Conservation (phyloP, 2,888 invertebrate species). For the Disparrhopalites patrizii region DNA sequence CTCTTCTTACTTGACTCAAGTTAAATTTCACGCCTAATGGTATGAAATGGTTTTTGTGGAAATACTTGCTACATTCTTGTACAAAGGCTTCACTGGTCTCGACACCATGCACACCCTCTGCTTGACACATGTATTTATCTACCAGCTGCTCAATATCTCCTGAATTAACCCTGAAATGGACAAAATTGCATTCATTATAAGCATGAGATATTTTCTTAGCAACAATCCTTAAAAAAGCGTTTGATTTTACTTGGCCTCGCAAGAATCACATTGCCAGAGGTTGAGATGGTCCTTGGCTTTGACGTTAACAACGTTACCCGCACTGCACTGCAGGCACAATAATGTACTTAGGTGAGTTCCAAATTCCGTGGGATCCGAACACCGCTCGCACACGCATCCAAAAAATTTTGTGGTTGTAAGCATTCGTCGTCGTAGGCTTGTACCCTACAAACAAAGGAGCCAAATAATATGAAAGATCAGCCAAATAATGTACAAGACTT, state of each 20-base stretch:
- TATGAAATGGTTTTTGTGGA: constrained; percentile 41
- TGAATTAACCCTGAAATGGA: constrained; percentile 23
- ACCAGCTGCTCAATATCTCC: constrained; percentile 32
- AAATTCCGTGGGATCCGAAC: constrained; percentile 36
- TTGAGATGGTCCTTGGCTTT: constrained; percentile 31
- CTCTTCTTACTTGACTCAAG: constrained; percentile 40
- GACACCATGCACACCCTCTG: constrained; percentile 33
- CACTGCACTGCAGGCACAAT: constrained; percentile 35
- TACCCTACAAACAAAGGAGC: constrained; percentile 25
- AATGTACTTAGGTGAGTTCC: constrained; percentile 35
- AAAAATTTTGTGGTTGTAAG: constrained; percentile 42
- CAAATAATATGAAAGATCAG: neutral
- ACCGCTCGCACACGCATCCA: constrained; percentile 40
- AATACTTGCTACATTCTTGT: constrained; percentile 33
- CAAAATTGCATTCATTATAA: constrained; percentile 12
- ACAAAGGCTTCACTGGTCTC: constrained; percentile 37
- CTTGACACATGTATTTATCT: constrained; percentile 34
- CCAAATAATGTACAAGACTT: neutral
- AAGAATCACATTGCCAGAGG: constrained; percentile 37
- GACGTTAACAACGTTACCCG: constrained; percentile 31
- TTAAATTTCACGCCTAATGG: constrained; percentile 44
- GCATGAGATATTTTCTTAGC: neutral
- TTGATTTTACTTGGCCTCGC: constrained; percentile 32
- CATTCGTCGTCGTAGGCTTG: constrained; percentile 39
- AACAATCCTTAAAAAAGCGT: too few relatives aligned